Conservation (phyloP, 2,797 vertebrate species). For the Parambassis ranga region DNA sequence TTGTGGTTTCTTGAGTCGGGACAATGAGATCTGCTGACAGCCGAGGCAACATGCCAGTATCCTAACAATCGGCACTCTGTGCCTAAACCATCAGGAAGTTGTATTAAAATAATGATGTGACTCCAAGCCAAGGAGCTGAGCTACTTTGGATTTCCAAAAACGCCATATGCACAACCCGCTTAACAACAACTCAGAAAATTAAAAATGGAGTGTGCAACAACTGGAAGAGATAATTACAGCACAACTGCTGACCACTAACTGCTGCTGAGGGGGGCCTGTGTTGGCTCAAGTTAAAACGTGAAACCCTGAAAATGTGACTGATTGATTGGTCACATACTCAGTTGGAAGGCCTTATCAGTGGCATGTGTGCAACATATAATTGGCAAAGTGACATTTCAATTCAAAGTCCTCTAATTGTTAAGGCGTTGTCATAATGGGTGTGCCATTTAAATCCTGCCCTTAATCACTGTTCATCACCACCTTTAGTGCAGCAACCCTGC, state of each 20-base stretch:
- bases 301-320: conserved; percentile 34
- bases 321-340: conserved; percentile 38
- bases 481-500: conserved; percentile 7
- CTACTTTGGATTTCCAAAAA: conserved; percentile 49
- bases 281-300: conserved; percentile 11
- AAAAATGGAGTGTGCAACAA: conserved; percentile 46
- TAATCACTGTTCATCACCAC: conserved; percentile 45
- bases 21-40: conserved; percentile 47
- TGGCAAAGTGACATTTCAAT: conserved; percentile 67
- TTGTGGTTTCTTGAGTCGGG: conserved; percentile 32
- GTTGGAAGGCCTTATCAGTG: conserved; percentile 42
- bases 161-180: conserved; percentile 43
- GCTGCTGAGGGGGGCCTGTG: conserved; percentile 13
- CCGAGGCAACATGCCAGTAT: conserved; percentile 39
- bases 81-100: conserved; percentile 52
- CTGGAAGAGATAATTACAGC: conserved; percentile 46
- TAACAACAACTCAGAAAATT: conserved; percentile 41
- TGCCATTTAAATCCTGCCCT: conserved; percentile 55
- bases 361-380: conserved; percentile 45
- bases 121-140: conserved; percentile 45
- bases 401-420: conserved; percentile 55
- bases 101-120: conserved; percentile 59
- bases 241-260: conserved; percentile 28
- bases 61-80: conserved; percentile 34
- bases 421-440: conserved; percentile 51